Percentiles rank a stretch among this genome's conserved stretches.
phyloP scores from a whole-genome alignment of 2,797 vertebrate genomes.

The Amblyopsis hoosieri region DNA sequence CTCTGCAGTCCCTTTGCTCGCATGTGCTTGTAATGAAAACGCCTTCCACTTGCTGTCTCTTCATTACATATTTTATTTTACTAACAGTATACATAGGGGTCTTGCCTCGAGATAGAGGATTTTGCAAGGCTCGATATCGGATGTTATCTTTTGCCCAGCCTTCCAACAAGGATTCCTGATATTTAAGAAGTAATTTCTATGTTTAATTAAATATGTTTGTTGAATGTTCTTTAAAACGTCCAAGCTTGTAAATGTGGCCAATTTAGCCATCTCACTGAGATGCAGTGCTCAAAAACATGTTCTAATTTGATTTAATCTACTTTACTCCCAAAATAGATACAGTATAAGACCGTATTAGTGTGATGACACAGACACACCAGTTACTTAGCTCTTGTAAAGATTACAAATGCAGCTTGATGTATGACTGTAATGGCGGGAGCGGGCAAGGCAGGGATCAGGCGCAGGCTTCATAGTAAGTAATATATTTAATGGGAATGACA shows the following conservation, averaged over 20 bases:
- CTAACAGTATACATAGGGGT: constrained; percentile 11
- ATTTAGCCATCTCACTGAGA: neutral
- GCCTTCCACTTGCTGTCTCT: constrained; percentile 22
- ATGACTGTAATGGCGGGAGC: too few relatives aligned
- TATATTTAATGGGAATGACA: too few relatives aligned
- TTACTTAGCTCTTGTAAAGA: too few relatives aligned
- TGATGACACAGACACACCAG: too few relatives aligned
- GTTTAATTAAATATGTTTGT: neutral
- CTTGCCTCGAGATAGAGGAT: constrained; percentile 23
- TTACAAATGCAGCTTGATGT: too few relatives aligned
- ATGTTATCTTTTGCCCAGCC: too few relatives aligned
- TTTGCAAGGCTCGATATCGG: neutral
- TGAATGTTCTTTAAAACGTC: neutral
- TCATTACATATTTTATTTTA: constrained; percentile 31
- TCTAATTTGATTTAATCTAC: neutral
- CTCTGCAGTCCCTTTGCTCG: neutral
- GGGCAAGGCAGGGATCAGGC: too few relatives aligned
- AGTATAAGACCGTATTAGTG: too few relatives aligned
- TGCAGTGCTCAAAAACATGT: neutral
- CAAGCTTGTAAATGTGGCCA: neutral
- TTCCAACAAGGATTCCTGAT: too few relatives aligned
- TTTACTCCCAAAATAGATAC: too few relatives aligned
- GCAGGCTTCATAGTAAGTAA: too few relatives aligned
- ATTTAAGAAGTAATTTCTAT: too few relatives aligned
- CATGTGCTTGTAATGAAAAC: constrained; percentile 38